Evolutionary conservation across 1,140 invertebrate genomes (phyloP).

Genomic region (Drosophila lowei): DNA sequence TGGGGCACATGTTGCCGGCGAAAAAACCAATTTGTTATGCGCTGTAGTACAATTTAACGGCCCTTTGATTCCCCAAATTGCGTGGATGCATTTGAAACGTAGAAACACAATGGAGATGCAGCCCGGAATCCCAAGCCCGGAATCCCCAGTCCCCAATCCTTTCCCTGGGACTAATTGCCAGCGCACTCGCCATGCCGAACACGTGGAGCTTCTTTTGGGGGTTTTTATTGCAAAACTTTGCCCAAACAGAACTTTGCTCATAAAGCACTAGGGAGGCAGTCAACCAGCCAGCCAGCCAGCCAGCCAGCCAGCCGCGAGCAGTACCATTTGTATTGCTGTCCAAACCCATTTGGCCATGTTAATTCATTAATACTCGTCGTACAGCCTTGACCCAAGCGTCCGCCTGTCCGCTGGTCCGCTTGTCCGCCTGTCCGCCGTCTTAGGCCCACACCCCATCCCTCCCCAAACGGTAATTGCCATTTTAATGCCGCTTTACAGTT

Average conservation of each 20-base stretch:
- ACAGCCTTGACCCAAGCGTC: conserved; percentile 49
- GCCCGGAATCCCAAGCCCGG: neutral
- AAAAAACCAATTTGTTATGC: conserved; percentile 76
- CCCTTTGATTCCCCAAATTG: conserved; percentile 67
- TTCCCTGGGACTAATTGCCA: conserved; percentile 54
- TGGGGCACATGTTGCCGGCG: conserved; percentile 54
- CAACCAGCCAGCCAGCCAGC: conserved; percentile 2
- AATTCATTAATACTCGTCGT: conserved; percentile 69
- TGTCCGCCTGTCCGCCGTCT: conserved; percentile 31
- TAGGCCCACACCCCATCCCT: conserved; percentile 2
- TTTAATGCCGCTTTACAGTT: conserved; percentile 67
- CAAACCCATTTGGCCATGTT: conserved; percentile 76
- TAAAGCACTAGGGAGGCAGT: conserved; percentile 29
- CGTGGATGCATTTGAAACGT: conserved; percentile 41
- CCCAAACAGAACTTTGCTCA: conserved; percentile 45
- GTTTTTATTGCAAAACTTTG: conserved; percentile 73
- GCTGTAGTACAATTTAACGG: conserved; percentile 68
- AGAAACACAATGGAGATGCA: conserved; percentile 5
- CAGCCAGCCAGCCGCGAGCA: conserved; percentile 29
- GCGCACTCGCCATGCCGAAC: conserved; percentile 47
- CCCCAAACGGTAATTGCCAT: conserved; percentile 65
- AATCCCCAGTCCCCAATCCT: conserved; percentile 5
- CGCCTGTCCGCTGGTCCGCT: too few species aligned
- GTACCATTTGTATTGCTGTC: conserved; percentile 66
- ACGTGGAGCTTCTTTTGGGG: conserved; percentile 50